These are phyloP conservation scores for Penaeus indicus DNA, from an alignment of 1,140 invertebrate species.

Conservation along the genomic window DNA sequence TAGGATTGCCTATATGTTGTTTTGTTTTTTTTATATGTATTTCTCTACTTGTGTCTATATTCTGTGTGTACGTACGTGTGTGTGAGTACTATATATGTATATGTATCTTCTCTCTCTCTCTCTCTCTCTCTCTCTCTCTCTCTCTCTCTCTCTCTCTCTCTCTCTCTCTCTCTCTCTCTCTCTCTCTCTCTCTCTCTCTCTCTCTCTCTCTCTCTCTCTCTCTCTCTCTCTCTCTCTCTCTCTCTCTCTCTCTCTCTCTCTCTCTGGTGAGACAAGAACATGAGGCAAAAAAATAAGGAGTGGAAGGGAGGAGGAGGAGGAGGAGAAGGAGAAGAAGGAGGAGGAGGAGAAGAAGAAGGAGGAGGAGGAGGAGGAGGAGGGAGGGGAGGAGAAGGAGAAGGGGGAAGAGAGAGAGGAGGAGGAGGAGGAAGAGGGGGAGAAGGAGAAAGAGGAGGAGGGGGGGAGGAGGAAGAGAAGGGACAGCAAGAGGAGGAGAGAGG, in stretches of 20 bases:
- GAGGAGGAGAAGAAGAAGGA: neutral
- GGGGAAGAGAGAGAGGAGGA: neutral
- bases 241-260: constrained; percentile 29
- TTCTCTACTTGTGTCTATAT: no score
- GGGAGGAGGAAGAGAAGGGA: neutral
- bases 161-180: constrained; percentile 34
- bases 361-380: neutral
- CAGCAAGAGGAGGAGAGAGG: neutral
- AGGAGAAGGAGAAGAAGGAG: neutral
- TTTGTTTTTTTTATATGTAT: no score
- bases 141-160: constrained; percentile 13
- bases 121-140: constrained; percentile 9
- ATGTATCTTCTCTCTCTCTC: neutral
- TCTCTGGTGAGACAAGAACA: neutral
- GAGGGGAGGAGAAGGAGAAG: no score
- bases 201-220: constrained; percentile 33
- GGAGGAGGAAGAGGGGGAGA: neutral
- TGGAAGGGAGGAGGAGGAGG: neutral
- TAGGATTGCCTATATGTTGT: no score
- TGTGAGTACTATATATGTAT: no score
- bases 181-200: constrained; percentile 29
- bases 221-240: constrained; percentile 34
- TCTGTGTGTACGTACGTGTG: no score
- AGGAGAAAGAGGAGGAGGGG: neutral
- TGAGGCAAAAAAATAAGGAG: neutral